phyloP scores from a whole-genome alignment of 2,797 vertebrate species.

The Carcharodon carcharias region DNA sequence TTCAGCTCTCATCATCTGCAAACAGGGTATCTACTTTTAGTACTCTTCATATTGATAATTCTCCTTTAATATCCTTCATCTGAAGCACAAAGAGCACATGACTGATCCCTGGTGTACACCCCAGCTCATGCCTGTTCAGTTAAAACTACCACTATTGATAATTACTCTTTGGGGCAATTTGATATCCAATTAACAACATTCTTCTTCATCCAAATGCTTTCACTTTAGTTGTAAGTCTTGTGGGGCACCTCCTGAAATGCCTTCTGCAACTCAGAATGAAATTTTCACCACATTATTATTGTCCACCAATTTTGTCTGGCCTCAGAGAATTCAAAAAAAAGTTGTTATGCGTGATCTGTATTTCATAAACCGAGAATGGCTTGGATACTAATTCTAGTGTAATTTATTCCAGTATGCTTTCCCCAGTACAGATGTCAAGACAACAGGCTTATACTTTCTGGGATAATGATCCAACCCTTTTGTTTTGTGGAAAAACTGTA shows the following conservation, averaged over 20 bases:
- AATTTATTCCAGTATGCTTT: not conserved
- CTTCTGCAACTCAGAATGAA: not conserved
- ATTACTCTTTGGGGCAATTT: not conserved
- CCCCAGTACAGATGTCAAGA: not conserved
- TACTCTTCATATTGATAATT: not conserved
- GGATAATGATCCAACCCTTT: not conserved
- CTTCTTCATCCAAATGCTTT: not conserved
- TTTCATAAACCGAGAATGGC: not conserved
- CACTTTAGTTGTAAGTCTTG: not conserved
- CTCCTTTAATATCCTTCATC: not conserved
- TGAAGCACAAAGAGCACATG: not conserved
- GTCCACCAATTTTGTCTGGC: not conserved
- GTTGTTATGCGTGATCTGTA: not conserved
- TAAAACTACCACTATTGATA: not conserved
- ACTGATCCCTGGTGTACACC: not conserved
- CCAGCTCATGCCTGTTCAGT: not conserved
- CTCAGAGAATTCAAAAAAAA: not conserved
- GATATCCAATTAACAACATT: not conserved
- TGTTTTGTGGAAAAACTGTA: not conserved
- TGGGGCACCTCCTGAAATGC: not conserved
- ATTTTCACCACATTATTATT: not conserved
- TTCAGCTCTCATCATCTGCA: not conserved
- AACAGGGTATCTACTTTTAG: not conserved
- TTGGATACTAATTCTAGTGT: not conserved
- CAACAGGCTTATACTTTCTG: not conserved